These are phyloP conservation scores for Julus scanicus DNA, from an alignment of 2,888 invertebrate species.

Conservation along the genomic window DNA sequence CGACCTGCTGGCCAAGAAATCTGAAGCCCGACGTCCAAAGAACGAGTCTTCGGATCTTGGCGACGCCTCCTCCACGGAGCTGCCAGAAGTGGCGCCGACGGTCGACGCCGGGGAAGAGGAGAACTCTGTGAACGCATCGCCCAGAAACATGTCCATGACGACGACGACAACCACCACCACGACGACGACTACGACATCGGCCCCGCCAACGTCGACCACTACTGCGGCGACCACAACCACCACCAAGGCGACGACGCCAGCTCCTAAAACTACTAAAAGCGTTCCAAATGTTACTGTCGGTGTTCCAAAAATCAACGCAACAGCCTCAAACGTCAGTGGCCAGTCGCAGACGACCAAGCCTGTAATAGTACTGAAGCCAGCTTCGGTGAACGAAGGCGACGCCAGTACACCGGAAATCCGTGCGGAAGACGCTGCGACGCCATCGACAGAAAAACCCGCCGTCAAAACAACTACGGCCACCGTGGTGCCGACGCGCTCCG, in stretches of 20 bases:
- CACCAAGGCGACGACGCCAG: not conserved
- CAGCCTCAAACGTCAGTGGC: not conserved
- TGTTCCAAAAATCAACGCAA: not conserved
- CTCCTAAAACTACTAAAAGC: not conserved
- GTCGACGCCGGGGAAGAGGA: not conserved
- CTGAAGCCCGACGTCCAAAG: not conserved
- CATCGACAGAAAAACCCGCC: not conserved
- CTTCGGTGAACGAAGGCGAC: not conserved
- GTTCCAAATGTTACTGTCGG: not conserved
- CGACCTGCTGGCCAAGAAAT: slow-evolving; percentile 7
- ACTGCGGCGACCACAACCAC: slow-evolving; percentile 18
- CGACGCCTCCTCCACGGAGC: not conserved
- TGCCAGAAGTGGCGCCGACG: not conserved
- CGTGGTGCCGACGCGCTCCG: slow-evolving; percentile 1
- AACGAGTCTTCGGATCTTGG: not conserved
- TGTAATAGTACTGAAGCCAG: not conserved
- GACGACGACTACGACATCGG: not conserved
- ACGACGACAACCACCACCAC: not conserved
- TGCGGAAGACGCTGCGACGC: not conserved
- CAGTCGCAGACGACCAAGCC: not conserved
- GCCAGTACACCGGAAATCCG: not conserved
- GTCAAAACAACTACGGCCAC: not conserved
- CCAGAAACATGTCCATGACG: not conserved
- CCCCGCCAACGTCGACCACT: not conserved
- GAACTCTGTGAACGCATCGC: not conserved